phyloP scores from a whole-genome alignment of 2,113 vertebrate species.

The Leucoraja erinaceus region DNA sequence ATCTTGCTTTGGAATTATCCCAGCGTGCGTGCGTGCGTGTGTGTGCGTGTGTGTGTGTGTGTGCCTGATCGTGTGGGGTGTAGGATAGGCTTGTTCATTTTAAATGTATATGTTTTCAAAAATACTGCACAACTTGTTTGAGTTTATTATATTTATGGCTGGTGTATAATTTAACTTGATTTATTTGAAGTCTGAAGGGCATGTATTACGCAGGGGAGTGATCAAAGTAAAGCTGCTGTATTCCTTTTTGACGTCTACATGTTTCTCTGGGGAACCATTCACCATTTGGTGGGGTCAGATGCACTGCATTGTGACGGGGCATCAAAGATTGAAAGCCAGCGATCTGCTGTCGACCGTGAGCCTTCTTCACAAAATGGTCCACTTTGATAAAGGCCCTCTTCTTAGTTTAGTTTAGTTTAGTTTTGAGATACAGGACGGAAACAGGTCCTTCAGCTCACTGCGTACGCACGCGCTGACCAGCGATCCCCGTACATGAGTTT shows the following conservation, averaged over 20 bases:
- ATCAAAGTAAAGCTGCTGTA: conserved; percentile 20
- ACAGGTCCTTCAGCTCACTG: no score
- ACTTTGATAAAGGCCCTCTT: neutral
- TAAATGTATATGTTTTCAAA: conserved; percentile 22
- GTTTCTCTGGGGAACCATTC: neutral
- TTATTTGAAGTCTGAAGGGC: neutral
- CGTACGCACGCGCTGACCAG: no score
- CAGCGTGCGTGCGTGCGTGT: neutral
- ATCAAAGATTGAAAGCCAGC: neutral
- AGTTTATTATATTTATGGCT: conserved; percentile 2
- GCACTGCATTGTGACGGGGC: neutral
- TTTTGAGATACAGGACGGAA: no score
- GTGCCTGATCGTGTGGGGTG: neutral
- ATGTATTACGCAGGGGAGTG: neutral
- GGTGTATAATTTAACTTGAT: conserved; percentile 23
- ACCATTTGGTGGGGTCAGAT: neutral
- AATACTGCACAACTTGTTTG: conserved; percentile 22
- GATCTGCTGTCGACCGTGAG: neutral
- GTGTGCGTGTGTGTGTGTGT: neutral
- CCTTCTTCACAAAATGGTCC: neutral
- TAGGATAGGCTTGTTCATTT: neutral
- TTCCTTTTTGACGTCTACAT: neutral
- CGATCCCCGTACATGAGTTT: no score
- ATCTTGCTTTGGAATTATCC: neutral
- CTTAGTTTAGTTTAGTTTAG: no score